Evolutionary conservation across 2,888 invertebrate species (phyloP).

Genomic region (Hyposoter didymator): DNA sequence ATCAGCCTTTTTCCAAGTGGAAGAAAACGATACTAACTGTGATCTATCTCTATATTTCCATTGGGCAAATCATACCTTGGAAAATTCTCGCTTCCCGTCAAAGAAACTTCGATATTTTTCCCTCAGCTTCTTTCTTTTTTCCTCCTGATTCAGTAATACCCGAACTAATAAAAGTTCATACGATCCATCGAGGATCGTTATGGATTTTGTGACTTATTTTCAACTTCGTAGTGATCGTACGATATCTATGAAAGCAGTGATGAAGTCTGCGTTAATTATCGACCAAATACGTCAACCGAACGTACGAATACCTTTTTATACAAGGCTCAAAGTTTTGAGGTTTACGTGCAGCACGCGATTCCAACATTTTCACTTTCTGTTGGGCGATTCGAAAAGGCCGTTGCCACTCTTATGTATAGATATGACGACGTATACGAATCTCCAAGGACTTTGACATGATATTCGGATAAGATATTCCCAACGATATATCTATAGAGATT

Average conservation of each 20-base stretch:
- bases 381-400: conserved; percentile 45
- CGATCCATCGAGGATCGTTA: conserved; percentile 5
- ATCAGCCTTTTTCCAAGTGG: conserved; percentile 49
- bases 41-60: conserved; percentile 47
- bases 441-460: conserved; percentile 56
- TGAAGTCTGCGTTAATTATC: conserved; percentile 52
- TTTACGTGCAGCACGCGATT: conserved; percentile 62
- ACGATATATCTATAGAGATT: not conserved
- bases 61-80: not conserved
- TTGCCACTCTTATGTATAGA: conserved; percentile 51
- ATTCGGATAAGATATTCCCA: conserved; percentile 5
- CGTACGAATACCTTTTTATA: conserved; percentile 7
- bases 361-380: conserved; percentile 58
- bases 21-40: conserved; percentile 21
- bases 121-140: not conserved
- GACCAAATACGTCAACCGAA: conserved; percentile 48
- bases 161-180: not conserved
- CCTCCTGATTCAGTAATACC: not conserved
- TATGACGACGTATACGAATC: conserved; percentile 23
- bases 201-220: conserved; percentile 1
- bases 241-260: conserved; percentile 5
- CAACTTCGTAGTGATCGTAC: conserved; percentile 16
- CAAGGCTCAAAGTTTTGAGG: conserved; percentile 15
- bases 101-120: not conserved
- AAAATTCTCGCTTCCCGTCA: not conserved